These are phyloP conservation scores for Aythya baeri DNA, from an alignment of 2,113 vertebrate genomes.

Conservation along the genomic window DNA sequence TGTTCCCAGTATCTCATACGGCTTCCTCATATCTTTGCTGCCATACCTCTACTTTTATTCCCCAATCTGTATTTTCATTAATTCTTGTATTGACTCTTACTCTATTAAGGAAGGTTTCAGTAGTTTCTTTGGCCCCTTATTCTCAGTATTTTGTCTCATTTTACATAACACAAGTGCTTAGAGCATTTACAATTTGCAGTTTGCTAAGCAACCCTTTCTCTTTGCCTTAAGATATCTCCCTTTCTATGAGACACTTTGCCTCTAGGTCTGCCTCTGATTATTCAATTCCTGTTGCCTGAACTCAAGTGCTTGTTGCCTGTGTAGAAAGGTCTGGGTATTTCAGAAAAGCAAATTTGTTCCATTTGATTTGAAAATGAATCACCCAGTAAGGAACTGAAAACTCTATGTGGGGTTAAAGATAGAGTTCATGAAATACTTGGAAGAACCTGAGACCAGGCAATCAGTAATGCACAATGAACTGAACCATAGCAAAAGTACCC, in stretches of 20 bases:
- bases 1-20: neutral
- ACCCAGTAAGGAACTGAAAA: neutral
- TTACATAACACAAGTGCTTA: neutral
- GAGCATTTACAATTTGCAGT: neutral
- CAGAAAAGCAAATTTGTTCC: neutral
- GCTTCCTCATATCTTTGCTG: neutral
- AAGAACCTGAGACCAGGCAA: neutral
- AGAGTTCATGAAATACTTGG: neutral
- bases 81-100: neutral
- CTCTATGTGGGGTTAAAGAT: neutral
- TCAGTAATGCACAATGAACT: neutral
- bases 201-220: neutral
- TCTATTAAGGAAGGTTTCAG: neutral
- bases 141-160: neutral
- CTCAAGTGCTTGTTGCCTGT: neutral
- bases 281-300: neutral
- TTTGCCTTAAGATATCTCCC: neutral
- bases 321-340: neutral
- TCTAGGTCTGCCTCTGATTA: neutral
- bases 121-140: neutral
- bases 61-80: no score
- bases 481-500: neutral
- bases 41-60: neutral
- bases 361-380: neutral
- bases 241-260: neutral